Base-by-base conservation (phyloP, 2,797 vertebrate genomes). In the Cryptoprocta ferox region DNA sequence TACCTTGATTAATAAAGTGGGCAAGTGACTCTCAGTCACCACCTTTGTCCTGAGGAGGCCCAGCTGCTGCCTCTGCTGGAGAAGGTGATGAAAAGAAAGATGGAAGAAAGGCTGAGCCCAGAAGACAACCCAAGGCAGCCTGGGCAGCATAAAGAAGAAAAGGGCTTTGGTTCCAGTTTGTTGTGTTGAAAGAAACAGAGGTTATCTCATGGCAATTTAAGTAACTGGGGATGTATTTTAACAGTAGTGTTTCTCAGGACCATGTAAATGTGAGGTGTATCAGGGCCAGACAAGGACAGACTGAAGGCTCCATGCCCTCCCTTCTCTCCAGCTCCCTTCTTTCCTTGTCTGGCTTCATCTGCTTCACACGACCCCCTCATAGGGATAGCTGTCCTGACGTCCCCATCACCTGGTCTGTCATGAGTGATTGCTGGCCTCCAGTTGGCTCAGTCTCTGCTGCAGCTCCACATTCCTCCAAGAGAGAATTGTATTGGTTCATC, bases 181-280 rank as follows among this genome's bases (percentile, higher is more conserved):
- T 87, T 87, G 89, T 76, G 70, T 95, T 88, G 61, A 89, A 93
- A 89, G 82, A 28, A 95, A 89, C 32, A 93, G 24, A 89, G 89
- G 81, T 89, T 88, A 61, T 48, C 59, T 95, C 66, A 7, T 26
- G 16, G 8, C 26, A 93, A 53, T 45, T 63, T 39, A 71, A 81
- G 53, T 90, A 24, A 87, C 81, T 88, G 50, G 59, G 28, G 73
- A 70, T 68, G 15, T 82, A 50, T 80, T 92, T 94, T 76, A 89
- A 91, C 71, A 50, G n/a, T 39, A 73, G n/a, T 92, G 53, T 59
- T 70, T 87, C 50, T 85, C 73, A 88, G 48, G 45, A 56, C 81
- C 59, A 87, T 71, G 30, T 83, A 88, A 93, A 92, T 24, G 83
- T 11, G 63, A 84, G 82, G 68, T 24, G 32, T 83, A 75, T 85